Conservation (phyloP, 2,113 vertebrate genomes). For the Haplochromis vanheusdeni region DNA sequence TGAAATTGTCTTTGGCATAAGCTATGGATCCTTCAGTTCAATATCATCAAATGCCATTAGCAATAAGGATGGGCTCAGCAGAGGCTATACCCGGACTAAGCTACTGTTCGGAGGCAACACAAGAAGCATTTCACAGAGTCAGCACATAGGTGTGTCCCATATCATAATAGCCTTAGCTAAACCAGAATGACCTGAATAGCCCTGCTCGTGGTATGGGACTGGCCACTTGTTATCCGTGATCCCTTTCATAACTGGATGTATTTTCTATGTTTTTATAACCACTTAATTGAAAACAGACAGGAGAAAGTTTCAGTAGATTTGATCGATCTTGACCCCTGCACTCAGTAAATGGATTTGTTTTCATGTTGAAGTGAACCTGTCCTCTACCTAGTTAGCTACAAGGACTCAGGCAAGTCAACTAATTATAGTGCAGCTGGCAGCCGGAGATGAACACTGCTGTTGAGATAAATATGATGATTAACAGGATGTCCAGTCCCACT, state of each 20-base stretch:
- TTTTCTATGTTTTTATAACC: not conserved
- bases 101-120: conserved; percentile 17
- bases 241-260: not conserved
- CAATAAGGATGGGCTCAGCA: conserved; percentile 42
- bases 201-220: conserved; percentile 1
- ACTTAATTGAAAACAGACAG: not conserved
- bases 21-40: conserved; percentile 18
- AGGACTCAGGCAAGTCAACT: conserved; percentile 14
- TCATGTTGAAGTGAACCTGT: not conserved
- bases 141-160: conserved; percentile 62
- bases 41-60: conserved; percentile 48
- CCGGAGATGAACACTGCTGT: not conserved
- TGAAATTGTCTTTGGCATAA: conserved; percentile 52
- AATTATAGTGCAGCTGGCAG: conserved; percentile 32
- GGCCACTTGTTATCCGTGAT: not conserved
- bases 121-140: conserved; percentile 54
- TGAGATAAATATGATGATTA: conserved; percentile 32
- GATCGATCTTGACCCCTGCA: not conserved
- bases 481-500: not conserved
- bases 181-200: conserved; percentile 54
- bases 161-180: conserved; percentile 70
- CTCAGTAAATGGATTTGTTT: conserved; percentile 18
- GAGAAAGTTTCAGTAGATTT: not conserved
- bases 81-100: conserved; percentile 44
- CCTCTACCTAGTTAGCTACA: not conserved